These are phyloP conservation scores for Zaprionus tsacasi DNA, from an alignment of 1,140 invertebrate genomes.

Conservation along the genomic window DNA sequence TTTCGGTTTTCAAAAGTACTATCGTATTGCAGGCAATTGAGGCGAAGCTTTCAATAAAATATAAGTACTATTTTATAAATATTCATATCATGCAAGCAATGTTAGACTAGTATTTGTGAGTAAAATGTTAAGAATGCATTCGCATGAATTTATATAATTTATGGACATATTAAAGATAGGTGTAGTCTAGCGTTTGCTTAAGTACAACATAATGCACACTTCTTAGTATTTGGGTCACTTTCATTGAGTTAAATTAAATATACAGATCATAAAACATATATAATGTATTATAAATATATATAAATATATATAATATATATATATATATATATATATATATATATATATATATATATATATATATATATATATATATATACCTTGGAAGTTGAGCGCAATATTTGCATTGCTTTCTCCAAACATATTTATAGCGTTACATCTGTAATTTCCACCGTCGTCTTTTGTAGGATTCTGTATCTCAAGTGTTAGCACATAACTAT, in stretches of 20 bases:
- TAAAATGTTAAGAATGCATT: neutral
- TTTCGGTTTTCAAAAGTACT: too few relatives aligned
- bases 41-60: neutral
- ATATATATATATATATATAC: slow-evolving; percentile 85
- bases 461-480: slow-evolving; percentile 97
- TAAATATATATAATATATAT: neutral
- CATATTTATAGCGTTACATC: slow-evolving; percentile 99
- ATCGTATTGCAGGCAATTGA: neutral
- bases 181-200: neutral
- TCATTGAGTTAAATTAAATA: neutral
- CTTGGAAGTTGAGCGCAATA: slow-evolving; percentile 99
- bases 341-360: neutral
- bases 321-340: neutral
- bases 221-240: neutral
- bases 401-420: slow-evolving; percentile 99
- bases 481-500: slow-evolving; percentile 95
- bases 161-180: neutral
- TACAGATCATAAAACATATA: neutral
- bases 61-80: neutral
- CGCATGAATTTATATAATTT: neutral
- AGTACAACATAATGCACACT: neutral
- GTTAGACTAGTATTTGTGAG: neutral
- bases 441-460: slow-evolving; percentile 98
- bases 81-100: neutral
- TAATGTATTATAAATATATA: too few relatives aligned